These are phyloP conservation scores for Lumbricus terrestris DNA, from an alignment of 2,888 invertebrate genomes.

Conservation along the genomic window DNA sequence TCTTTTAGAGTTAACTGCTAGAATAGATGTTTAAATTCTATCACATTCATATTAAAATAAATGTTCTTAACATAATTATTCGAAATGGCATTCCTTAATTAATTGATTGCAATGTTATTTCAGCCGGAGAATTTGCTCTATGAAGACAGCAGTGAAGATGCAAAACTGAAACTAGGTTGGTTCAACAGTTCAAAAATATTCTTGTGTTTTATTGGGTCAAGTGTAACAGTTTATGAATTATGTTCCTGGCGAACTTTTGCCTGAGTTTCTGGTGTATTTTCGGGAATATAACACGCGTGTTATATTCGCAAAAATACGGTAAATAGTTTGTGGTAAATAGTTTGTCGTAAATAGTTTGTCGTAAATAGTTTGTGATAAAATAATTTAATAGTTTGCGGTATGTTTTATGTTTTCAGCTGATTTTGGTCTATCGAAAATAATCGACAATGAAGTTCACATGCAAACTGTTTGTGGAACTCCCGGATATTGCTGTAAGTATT, in stretches of 20 bases:
- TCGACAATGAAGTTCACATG: slow-evolving; percentile 56
- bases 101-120: not conserved
- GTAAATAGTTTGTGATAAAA: no score
- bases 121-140: slow-evolving; percentile 58
- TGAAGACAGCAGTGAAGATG: slow-evolving; percentile 48
- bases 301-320: no score
- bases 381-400: no score
- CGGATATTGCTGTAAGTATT: slow-evolving; percentile 59
- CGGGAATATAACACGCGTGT: no score
- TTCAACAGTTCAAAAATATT: not conserved
- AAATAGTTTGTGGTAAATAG: no score
- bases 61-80: not conserved
- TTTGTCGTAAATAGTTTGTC: no score
- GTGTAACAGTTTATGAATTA: not conserved
- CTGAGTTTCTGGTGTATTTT: no score
- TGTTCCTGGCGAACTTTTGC: no score
- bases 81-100: not conserved
- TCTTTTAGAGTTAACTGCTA: not conserved
- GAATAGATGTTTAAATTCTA: not conserved
- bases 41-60: not conserved
- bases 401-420: slow-evolving; percentile 54
- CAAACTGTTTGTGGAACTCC: slow-evolving; percentile 62
- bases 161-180: slow-evolving; percentile 54
- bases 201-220: not conserved
- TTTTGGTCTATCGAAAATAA: slow-evolving; percentile 62